Base-by-base conservation (phyloP, 2,113 vertebrate genomes). In the Corydoras maculifer region DNA sequence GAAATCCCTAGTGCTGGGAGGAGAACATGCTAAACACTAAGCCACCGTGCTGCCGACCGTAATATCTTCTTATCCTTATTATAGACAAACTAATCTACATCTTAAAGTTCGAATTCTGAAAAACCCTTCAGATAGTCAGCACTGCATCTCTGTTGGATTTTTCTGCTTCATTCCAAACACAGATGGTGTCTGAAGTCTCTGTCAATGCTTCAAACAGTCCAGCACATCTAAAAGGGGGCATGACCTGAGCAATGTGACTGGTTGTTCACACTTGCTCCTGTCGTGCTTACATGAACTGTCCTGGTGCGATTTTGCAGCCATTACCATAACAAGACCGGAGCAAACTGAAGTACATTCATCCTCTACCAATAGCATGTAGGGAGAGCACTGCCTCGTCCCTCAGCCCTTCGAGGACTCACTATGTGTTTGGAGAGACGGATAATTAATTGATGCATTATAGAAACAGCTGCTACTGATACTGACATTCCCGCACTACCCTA, bases 201-300 rank as follows among this genome's bases (percentile, higher is more conserved):
- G 67, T 48, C 54, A 48, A 29, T 59, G 67, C 67, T 48, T 35
- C 35, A n/a, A 68, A 54, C 32, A 49, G 13, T 48, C 32, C 35
- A 68, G 55, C 54, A 9, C 53, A 29, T 15, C 65, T 31, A 9
- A 3, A 9, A 58, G 55, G 35, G 55, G 29, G 67, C 67, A 68
- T 14, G 57, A 30, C 67, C 67, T 68, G n/a, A 58, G 31, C 65
- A 57, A 31, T 43, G 10, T 35, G 53, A 12, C 14, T 67, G 7
- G 32, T n/a, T 68, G 11, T 50, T n/a, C 35, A 59, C 7, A 49
- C 15, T 59, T 59, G 35, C 11, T 59, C 55, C 67, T 68, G 67
- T 59, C 55, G 25, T 59, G 67, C 58, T 68, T 59, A 68, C 67
- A 59, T 30, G 14, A 67, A 9, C 8, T 67, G 8, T 32, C 53